Evolutionary conservation across 2,113 vertebrate genomes (phyloP), one percentile per base, ranked within the genome.

Genomic region (Hippocampus guttulatus): DNA sequence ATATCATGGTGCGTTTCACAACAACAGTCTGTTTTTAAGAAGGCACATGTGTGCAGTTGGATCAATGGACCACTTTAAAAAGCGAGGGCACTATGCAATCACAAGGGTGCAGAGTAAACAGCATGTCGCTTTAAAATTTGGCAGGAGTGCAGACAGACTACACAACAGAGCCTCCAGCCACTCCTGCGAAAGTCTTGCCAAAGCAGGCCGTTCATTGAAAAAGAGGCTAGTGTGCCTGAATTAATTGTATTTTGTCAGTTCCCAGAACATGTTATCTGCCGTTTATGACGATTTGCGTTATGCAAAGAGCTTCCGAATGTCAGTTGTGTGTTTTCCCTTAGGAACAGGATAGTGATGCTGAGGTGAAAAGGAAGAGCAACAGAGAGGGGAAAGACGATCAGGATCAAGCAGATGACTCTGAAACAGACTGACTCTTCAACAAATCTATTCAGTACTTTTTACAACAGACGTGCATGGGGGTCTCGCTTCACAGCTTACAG

Each of bases 371-470:
- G 40, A 84, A 74, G 63, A 74, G 45, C 8, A 76, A 68, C 52
- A 70, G 33, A 21, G 63, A 63, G 8, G 83, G 81, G 8, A 73
- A 84, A 18, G 62, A 66, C n/a, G 87, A 78, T 61, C 70, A 86
- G 55, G 80, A 85, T 1, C 54, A 70, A 12, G 33, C 73, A 8
- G 88, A 91, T 18, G 90, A 87, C 54, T 92, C 92, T 2, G 90
- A 92, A 3, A 83, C 65, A 83, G 2, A 61, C 21, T 7, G 33
- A 58, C 11, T 14, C 55, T 4, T 58, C 25, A 25, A 27, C 55
- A 58, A 33, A 33, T 33, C 2, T 33, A 20, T 61, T 61, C 58
- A 61, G 27, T 11, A 20, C 27, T 16, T 60, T 60, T 33, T 8
- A 15, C 4, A 60, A 30, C 25, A 33, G 2, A 51, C 2, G 2